Base-by-base conservation (phyloP, 2,113 vertebrate species). In the Leptobrachium ailaonicum region DNA sequence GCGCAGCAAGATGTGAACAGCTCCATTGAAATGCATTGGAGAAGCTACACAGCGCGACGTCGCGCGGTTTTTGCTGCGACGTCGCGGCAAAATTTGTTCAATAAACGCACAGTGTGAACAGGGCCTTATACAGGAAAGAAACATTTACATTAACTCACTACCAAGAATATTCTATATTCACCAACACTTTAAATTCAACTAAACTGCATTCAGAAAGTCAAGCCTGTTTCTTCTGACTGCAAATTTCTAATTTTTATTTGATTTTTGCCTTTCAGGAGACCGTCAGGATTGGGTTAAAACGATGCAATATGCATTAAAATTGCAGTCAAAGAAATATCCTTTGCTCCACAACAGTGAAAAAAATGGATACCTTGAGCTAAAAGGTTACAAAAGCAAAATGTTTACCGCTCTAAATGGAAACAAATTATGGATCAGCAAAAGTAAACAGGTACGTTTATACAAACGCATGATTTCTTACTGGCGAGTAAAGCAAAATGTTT, bases 361-460 rank as follows among this genome's bases (percentile, higher is more conserved):
- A 89, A 92, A 91, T 0, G 95, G 96, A 3, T 92, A 93, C 84
- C 92, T 97, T 84, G 96, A 99, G 84, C 86, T 99, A 83, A 96
- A 94, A 63, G 96, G 96, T 64, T 96, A 97, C 90, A 98, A 98
- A 95, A 90, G 95, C 86, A 97, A 93, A 93, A 92, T 98, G 85
- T 95, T 95, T 88, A 92, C 95, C 86, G 92, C 94, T 76, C 90
- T 98, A 88, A 93, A 88, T 91, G 96, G 95, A 80, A 95, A 87
- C 85, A 95, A 92, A 82, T 91, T 98, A 89, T 96, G 95, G 92
- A 91, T 98, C 86, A 97, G 96, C 91, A 99, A 99, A 95, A 96
- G 94, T 82, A 95, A 98, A 85, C 95, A 99, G 97, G 97, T 99
- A 92, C 88, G 60, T 56, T 6, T 66, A 40, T 8, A 4, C 13